Conservation (phyloP, 2,888 invertebrate genomes). For the Drosophila maculinotata region DNA sequence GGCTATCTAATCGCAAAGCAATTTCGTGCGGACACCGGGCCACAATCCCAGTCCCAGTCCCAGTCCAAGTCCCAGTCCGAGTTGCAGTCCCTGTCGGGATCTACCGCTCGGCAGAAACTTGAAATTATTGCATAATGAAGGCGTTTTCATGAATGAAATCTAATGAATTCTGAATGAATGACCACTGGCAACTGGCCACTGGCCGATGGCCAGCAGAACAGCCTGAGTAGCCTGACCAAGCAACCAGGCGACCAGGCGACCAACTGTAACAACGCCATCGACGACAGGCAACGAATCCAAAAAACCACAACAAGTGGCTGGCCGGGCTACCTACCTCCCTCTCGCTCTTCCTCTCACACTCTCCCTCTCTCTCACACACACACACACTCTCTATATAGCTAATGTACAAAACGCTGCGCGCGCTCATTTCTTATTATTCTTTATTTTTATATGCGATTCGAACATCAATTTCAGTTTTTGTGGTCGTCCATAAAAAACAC, state of each 20-base stretch:
- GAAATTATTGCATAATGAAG: slow-evolving; percentile 78
- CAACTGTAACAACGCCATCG: slow-evolving; percentile 50
- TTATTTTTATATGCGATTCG: slow-evolving; percentile 77
- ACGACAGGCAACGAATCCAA: slow-evolving; percentile 29
- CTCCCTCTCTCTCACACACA: slow-evolving; percentile 12
- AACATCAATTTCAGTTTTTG: slow-evolving; percentile 81
- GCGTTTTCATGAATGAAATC: slow-evolving; percentile 83
- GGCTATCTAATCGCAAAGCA: slow-evolving; percentile 78
- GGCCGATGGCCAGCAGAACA: slow-evolving; percentile 26
- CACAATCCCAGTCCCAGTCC: slow-evolving; percentile 10
- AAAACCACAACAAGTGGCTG: slow-evolving; percentile 57
- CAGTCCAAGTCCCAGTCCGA: not conserved
- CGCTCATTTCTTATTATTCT: slow-evolving; percentile 78
- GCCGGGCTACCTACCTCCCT: slow-evolving; percentile 3
- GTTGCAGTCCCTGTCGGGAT: slow-evolving; percentile 10
- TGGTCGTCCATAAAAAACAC: slow-evolving; percentile 79
- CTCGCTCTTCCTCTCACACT: not conserved
- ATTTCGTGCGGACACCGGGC: slow-evolving; percentile 56
- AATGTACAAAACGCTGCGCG: slow-evolving; percentile 79
- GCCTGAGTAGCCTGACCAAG: not conserved
- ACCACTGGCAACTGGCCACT: slow-evolving; percentile 39
- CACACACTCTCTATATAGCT: slow-evolving; percentile 35
- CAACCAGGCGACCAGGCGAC: slow-evolving; percentile 13
- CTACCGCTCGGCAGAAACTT: slow-evolving; percentile 23
- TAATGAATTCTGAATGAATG: slow-evolving; percentile 82